Evolutionary conservation across 2,113 vertebrate species (phyloP), one percentile per base, ranked within the genome.

Genomic region (Globicephala melas): DNA sequence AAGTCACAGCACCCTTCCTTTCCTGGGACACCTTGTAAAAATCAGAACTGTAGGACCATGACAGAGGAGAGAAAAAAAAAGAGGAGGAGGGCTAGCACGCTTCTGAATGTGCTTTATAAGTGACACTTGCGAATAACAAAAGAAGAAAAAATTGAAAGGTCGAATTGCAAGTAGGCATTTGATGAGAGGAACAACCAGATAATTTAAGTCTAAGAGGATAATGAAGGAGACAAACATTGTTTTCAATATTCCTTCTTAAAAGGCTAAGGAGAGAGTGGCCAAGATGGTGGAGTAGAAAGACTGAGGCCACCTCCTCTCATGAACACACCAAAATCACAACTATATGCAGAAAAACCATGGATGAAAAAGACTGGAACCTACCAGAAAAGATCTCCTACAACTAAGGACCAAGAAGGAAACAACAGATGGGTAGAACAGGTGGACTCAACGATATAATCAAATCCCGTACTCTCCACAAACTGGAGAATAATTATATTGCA

Each of bases 191-290:
- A 85, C 26, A 82, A 71, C 96, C 0, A 1, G 70, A 84, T 41
- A 74, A 89, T 80, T 76, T 96, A 53, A 76, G 77, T n/a, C 38
- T 94, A 47, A 58, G 10, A 91, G 47, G 58, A 94, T 63, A 73
- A 89, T 10, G n/a, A 44, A 83, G 67, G 85, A 97, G 68, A 94
- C 26, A 89, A 77, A 73, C 87, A 67, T 1, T 65, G 44, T 65
- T 97, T 86, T 58, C 31, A 96, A n/a, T 38, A n/a, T 62, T 79
- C 62, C 84, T 91, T 89, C 68, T 92, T 73, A 82, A 96, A 77
- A 96, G 67, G 58, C 36, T 67, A 89, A 31, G 17, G 31, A 77
- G 15, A 77, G 44, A 50, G 44, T 20, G 28, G 44, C 44, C 44
- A 50, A 77, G 28, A 33, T 50, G 28, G 28, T 31, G 20, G 17